phyloP scores from a whole-genome alignment of 2,888 invertebrate species.

The Xestia ashworthii region DNA sequence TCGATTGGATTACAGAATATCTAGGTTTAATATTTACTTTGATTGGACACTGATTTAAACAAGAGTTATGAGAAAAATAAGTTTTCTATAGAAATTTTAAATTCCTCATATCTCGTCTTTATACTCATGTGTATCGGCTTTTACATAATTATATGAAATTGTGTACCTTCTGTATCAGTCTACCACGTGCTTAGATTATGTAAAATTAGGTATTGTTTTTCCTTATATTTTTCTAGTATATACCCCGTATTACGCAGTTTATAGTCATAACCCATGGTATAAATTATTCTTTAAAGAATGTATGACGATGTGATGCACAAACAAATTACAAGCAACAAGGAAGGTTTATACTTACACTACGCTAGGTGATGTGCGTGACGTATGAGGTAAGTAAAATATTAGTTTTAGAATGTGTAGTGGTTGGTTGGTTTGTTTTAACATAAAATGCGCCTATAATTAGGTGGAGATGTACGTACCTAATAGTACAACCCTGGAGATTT shows the following conservation, averaged over 20 bases:
- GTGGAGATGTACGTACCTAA: not conserved
- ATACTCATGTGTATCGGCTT: not conserved
- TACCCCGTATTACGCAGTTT: not conserved
- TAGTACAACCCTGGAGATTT: not conserved
- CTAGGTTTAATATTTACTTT: too few species aligned
- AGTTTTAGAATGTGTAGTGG: not conserved
- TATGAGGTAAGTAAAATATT: not conserved
- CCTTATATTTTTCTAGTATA: slow-evolving; percentile 1
- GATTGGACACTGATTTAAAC: too few species aligned
- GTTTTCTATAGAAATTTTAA: too few species aligned
- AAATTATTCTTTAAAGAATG: slow-evolving; percentile 9
- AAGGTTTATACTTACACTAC: slow-evolving; percentile 8
- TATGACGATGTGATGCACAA: not conserved
- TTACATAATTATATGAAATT: not conserved
- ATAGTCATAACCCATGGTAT: not conserved
- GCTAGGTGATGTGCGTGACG: not conserved
- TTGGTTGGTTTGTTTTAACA: not conserved
- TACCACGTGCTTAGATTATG: not conserved
- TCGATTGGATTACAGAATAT: too few species aligned
- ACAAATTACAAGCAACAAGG: slow-evolving; percentile 12
- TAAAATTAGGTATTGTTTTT: not conserved
- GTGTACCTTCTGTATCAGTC: not conserved
- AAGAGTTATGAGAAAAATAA: too few species aligned
- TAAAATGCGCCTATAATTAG: not conserved
- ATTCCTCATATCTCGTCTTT: too few species aligned